Base-by-base conservation (phyloP, 2,888 invertebrate species). In the Folsomia manolachei region DNA sequence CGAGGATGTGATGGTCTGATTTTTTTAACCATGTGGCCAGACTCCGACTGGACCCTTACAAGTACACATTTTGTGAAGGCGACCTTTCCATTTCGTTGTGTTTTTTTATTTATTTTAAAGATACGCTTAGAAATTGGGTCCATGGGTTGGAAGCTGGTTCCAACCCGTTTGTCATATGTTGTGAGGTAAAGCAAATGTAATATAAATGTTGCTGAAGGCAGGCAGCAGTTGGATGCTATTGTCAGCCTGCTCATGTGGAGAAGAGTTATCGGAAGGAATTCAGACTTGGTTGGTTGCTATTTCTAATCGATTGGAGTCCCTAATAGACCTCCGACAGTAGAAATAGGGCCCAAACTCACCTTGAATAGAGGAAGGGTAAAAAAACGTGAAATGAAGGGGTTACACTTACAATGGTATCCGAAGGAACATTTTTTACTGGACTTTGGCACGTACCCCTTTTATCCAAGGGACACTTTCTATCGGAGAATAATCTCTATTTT, bases 381-480 rank as follows among this genome's bases (percentile, higher is more conserved):
- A 39, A 39, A 39, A 39, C 39, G 14, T 39, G 39, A 39, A 39
- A 39, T 39, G 39, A 39, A 39, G 39, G 39, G 39, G 39, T 39
- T 39, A 39, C 39, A 39, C 39, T 39, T 39, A 39, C 39, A 39
- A 39, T 39, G 39, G n/a, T n/a, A n/a, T n/a, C n/a, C 39, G 39
- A 14, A n/a, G n/a, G 14, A 39, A 39, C 7, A 14, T 39, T 39
- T 39, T 39, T 39, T 24, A 19, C 63, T 21, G 2, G 69, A 19
- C 39, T 70, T 71, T 71, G 74, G 75, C 75, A 73, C 73, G 77
- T 77, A 75, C 77, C 75, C 75, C 77, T 75, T 77, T 77, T n/a
- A n/a, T n/a, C n/a, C 11, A 72, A 70, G 73, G 71, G 26, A 53
- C 52, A 52, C 39, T 66, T 39, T 39, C 39, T n/a, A 39, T 39